Percentiles rank a stretch among this genome's conserved stretches.
These are phyloP conservation scores for Phaethon lepturus DNA, from an alignment of 2,113 vertebrate species.

Conservation along the genomic window DNA sequence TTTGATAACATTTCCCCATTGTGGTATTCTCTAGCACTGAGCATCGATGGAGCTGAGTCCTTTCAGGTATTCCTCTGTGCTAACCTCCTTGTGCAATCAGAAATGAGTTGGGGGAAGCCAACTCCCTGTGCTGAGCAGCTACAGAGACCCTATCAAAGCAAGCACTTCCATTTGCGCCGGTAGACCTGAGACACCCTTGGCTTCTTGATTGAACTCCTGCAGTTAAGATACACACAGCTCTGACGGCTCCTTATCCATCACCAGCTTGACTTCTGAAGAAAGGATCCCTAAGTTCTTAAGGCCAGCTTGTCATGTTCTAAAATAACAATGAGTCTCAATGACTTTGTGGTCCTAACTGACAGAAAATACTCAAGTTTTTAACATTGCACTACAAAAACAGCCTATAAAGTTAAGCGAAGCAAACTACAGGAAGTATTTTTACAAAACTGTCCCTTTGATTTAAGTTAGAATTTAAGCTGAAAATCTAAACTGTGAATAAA, in stretches of 20 bases:
- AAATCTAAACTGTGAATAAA: conserved; percentile 36
- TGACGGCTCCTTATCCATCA: conserved; percentile 51
- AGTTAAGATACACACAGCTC: conserved; percentile 50
- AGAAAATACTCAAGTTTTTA: conserved; percentile 55
- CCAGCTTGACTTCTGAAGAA: conserved; percentile 58
- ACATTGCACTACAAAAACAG: conserved; percentile 39
- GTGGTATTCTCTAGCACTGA: neutral
- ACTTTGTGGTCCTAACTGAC: conserved; percentile 41
- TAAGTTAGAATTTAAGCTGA: conserved; percentile 14
- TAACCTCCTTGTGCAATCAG: conserved; percentile 57
- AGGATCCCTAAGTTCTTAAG: conserved; percentile 55
- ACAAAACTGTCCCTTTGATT: conserved; percentile 22
- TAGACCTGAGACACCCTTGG: conserved; percentile 49
- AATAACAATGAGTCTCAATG: conserved; percentile 40
- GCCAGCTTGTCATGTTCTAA: conserved; percentile 51
- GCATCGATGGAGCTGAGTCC: neutral
- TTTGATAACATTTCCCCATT: conserved; percentile 10
- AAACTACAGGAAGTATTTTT: conserved; percentile 50
- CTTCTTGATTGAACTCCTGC: conserved; percentile 70
- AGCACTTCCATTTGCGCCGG: conserved; percentile 5
- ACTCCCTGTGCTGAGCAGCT: conserved; percentile 11
- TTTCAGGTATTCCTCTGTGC: conserved; percentile 35
- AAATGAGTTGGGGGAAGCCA: conserved; percentile 62
- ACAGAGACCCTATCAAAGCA: conserved; percentile 57
- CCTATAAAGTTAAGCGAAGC: conserved; percentile 47